Evolutionary conservation across 2,888 invertebrate genomes (phyloP).

Genomic region (Bombyx huttoni): DNA sequence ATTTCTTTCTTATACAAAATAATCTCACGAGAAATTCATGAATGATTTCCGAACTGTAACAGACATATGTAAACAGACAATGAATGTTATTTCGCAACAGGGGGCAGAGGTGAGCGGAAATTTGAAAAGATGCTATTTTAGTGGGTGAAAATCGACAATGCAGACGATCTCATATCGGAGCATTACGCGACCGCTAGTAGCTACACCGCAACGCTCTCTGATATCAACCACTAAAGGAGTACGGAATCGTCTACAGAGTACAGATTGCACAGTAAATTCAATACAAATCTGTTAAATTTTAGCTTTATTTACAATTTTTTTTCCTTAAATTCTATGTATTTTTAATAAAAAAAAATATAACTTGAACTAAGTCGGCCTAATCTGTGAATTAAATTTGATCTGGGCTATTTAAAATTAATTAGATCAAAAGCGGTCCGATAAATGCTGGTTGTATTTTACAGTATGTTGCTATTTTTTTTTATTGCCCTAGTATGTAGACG

Average conservation of each 20-base stretch:
- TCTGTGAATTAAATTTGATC: too few relatives aligned
- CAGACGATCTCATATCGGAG: slow-evolving; percentile 28
- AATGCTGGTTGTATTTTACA: too few relatives aligned
- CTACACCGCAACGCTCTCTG: slow-evolving; percentile 9
- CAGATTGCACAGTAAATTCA: background rate
- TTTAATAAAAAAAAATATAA: too few relatives aligned
- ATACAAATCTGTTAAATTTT: too few relatives aligned
- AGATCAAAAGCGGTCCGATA: too few relatives aligned
- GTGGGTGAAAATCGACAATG: slow-evolving; percentile 23
- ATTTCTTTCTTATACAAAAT: background rate
- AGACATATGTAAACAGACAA: slow-evolving; percentile 20
- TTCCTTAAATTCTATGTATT: too few relatives aligned
- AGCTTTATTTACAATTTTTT: too few relatives aligned
- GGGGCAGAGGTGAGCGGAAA: slow-evolving; percentile 37
- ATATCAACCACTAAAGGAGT: slow-evolving; percentile 23
- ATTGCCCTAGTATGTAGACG: too few relatives aligned
- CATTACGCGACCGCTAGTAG: slow-evolving; percentile 4
- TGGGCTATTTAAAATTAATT: too few relatives aligned
- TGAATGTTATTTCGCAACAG: slow-evolving; percentile 28
- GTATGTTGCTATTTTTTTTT: too few relatives aligned
- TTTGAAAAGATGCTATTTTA: slow-evolving; percentile 36
- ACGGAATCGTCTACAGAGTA: slow-evolving; percentile 2
- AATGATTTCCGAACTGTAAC: slow-evolving; percentile 2
- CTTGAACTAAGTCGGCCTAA: too few relatives aligned
- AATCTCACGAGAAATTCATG: background rate